Conservation (phyloP, 2,888 invertebrate genomes). For the Phragmatobia fuliginosa region DNA sequence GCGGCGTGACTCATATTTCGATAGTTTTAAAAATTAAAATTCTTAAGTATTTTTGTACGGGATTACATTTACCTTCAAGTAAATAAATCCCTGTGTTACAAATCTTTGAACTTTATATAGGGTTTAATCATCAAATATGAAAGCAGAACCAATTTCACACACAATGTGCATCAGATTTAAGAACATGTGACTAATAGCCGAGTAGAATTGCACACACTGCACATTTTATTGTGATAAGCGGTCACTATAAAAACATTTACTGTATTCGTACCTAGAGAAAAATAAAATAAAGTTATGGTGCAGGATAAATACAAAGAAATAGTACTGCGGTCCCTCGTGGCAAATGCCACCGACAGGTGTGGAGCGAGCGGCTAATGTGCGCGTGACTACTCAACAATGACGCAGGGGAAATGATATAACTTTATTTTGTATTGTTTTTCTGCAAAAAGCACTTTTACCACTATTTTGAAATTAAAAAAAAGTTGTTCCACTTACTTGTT, state of each 20-base stretch:
- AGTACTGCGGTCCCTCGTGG: slow-evolving; percentile 67
- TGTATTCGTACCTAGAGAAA: slow-evolving; percentile 60
- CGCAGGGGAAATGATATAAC: slow-evolving; percentile 63
- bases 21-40: slow-evolving; percentile 17
- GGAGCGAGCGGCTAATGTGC: slow-evolving; percentile 62
- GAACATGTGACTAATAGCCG: no score
- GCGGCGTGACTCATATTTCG: neutral
- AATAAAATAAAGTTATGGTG: slow-evolving; percentile 67
- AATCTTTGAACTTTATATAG: no score
- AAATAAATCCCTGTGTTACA: no score
- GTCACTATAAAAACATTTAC: slow-evolving; percentile 43
- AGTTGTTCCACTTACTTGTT: slow-evolving; percentile 1
- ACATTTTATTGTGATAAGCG: slow-evolving; percentile 18
- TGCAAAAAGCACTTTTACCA: slow-evolving; percentile 23
- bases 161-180: no score
- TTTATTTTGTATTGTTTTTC: slow-evolving; percentile 58
- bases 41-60: neutral
- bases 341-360: slow-evolving; percentile 74
- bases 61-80: no score
- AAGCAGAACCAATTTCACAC: no score
- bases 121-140: no score
- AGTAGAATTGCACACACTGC: neutral
- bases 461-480: slow-evolving; percentile 27
- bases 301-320: slow-evolving; percentile 70
- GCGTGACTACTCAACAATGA: slow-evolving; percentile 76